phyloP scores from a whole-genome alignment of 2,113 vertebrate species.

The Macrotus californicus region DNA sequence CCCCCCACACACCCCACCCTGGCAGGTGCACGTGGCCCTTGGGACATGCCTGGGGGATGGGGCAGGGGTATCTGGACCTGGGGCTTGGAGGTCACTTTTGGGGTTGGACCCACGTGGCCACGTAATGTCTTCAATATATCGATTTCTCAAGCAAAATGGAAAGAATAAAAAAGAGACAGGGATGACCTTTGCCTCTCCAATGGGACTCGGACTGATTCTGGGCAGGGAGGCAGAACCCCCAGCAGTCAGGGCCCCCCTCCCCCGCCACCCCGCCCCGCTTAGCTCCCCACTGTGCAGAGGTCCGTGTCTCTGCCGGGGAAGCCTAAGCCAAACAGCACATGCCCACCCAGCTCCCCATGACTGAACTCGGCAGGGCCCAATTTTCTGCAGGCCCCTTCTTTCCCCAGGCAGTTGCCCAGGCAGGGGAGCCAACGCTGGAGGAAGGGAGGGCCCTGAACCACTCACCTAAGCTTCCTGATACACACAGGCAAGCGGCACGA shows the following conservation, averaged over 20 bases:
- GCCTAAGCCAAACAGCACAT: rapidly evolving
- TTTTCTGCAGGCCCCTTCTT: rapidly evolving
- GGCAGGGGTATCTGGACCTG: not conserved
- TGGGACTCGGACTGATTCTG: rapidly evolving
- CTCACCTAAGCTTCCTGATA: not conserved
- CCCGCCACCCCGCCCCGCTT: no score
- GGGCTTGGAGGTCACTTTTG: not conserved
- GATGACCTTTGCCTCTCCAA: not conserved
- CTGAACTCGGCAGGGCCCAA: not conserved
- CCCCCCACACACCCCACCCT: no score
- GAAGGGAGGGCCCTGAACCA: not conserved
- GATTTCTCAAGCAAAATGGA: not conserved
- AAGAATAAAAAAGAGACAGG: not conserved
- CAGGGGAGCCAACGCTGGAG: not conserved
- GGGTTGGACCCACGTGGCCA: not conserved
- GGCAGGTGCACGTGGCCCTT: not conserved
- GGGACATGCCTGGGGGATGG: not conserved
- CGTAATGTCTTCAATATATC: not conserved
- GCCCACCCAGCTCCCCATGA: not conserved
- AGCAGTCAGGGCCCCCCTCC: no score
- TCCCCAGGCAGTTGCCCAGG: not conserved
- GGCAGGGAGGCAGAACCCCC: not conserved
- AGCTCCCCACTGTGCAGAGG: not conserved
- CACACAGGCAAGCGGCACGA: rapidly evolving
- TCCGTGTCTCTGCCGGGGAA: not conserved